A percentile compares a stretch with the other conserved stretches of the same genome.
phyloP scores from a whole-genome alignment of 2,888 invertebrate genomes.

The Clistopyga incitator region DNA sequence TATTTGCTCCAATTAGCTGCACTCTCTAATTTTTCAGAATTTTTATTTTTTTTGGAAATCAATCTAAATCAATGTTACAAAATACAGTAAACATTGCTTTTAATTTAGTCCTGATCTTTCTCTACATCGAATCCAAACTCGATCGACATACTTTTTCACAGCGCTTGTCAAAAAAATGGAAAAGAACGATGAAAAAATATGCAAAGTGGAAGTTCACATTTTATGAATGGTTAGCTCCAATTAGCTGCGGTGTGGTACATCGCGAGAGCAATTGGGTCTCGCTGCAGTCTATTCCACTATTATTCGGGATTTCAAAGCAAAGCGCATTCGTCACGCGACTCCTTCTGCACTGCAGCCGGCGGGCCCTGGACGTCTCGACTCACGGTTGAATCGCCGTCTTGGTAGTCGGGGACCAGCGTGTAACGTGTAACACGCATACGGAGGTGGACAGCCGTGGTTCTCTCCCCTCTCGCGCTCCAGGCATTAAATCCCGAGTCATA shows the following conservation, averaged over 20 bases:
- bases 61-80: too few species aligned
- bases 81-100: too few species aligned
- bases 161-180: too few species aligned
- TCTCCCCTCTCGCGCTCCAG: conserved; percentile 53
- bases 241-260: conserved; percentile 27
- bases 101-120: too few species aligned
- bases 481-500: conserved; percentile 75
- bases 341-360: conserved; percentile 19
- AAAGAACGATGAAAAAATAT: background rate
- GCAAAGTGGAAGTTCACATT: conserved; percentile 30
- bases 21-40: too few species aligned
- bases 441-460: conserved; percentile 27
- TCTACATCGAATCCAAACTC: too few species aligned
- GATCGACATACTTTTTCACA: too few species aligned
- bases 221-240: conserved; percentile 44
- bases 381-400: conserved; percentile 13
- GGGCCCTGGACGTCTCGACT: conserved; percentile 20
- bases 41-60: too few species aligned
- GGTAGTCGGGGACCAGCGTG: conserved; percentile 51
- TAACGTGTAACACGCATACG: conserved; percentile 61
- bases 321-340: conserved; percentile 47
- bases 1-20: too few species aligned
- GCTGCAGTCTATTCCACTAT: background rate
- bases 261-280: conserved; percentile 22
- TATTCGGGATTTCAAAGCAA: conserved; percentile 2